Conservation (phyloP, 2,113 vertebrate species). For the Sorex araneus region DNA sequence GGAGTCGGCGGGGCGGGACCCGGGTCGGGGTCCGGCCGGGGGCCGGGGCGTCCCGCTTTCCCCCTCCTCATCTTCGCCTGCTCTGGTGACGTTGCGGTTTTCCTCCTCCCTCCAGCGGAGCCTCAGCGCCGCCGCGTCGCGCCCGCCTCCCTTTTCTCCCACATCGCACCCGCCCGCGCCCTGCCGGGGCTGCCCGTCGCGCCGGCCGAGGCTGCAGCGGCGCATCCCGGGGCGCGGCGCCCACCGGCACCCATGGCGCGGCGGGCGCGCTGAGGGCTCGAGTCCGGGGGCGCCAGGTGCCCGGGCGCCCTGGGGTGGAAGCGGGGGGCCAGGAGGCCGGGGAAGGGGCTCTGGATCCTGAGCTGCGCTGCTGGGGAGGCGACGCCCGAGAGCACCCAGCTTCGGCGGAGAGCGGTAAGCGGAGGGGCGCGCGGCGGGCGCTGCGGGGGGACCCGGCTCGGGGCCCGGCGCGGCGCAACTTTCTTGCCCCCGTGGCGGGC, state of each 20-base stretch:
- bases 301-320: constrained; percentile 23
- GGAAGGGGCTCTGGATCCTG: background rate
- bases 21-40: background rate
- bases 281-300: constrained; percentile 56
- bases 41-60: constrained; percentile 9
- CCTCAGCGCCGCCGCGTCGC: constrained; percentile 49
- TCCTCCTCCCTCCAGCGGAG: constrained; percentile 77
- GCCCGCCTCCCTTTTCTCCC: constrained; percentile 51
- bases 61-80: constrained; percentile 38
- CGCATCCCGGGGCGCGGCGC: constrained; percentile 49
- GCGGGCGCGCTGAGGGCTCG: constrained; percentile 40
- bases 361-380: constrained; percentile 69
- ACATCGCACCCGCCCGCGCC: constrained; percentile 53
- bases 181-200: background rate
- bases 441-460: background rate
- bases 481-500: constrained; percentile 54
- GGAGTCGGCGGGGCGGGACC: background rate
- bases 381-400: constrained; percentile 68
- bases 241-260: constrained; percentile 66
- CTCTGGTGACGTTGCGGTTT: constrained; percentile 83
- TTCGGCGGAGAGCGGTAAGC: constrained; percentile 78
- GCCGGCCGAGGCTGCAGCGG: constrained; percentile 67
- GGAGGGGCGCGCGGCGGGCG: background rate
- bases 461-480: constrained; percentile 32
- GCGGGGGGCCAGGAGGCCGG: background rate